Conservation (phyloP, 2,113 vertebrate genomes). For the Laticauda colubrina region DNA sequence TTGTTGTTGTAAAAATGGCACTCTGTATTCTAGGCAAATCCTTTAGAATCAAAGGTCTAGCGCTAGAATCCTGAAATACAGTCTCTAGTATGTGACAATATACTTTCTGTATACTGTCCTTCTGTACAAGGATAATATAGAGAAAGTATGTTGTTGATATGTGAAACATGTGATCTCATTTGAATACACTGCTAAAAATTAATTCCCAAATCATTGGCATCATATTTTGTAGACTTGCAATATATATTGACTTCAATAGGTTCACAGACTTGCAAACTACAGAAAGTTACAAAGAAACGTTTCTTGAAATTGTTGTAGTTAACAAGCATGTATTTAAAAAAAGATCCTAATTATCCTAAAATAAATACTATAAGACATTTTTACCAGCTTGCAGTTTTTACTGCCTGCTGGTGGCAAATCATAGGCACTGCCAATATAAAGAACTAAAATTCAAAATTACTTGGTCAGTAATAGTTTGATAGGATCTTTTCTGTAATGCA, state of each 20-base stretch:
- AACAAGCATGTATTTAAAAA: accelerated
- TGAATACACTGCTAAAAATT: background rate
- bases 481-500: accelerated
- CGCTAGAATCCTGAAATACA: background rate
- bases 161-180: background rate
- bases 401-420: conserved; percentile 65
- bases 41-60: background rate
- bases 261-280: background rate
- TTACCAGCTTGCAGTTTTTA: conserved; percentile 19
- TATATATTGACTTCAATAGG: background rate
- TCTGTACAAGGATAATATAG: background rate
- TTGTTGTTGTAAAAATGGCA: background rate
- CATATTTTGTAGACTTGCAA: background rate
- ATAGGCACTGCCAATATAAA: background rate
- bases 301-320: accelerated
- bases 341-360: background rate
- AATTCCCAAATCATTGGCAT: background rate
- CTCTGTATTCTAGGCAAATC: background rate
- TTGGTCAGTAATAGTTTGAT: accelerated
- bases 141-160: background rate
- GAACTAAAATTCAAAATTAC: accelerated
- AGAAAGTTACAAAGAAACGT: background rate
- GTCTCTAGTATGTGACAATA: background rate
- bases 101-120: background rate
- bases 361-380: background rate